Evolutionary conservation across 2,797 vertebrate species (phyloP).

Genomic region (Sebastiscus tertius): DNA sequence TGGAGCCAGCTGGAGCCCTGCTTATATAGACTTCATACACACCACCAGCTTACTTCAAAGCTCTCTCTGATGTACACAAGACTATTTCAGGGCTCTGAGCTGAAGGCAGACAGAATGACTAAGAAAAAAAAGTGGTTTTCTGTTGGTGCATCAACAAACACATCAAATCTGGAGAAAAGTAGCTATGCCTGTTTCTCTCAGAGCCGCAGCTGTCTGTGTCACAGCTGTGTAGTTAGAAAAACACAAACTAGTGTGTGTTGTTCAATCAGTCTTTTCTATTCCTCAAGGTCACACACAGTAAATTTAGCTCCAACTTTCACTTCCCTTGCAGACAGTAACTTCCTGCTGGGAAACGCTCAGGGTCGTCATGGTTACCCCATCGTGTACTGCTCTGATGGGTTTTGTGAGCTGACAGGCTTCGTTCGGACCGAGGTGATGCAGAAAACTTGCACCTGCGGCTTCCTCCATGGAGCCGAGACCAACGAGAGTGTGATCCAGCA

Average conservation of each 20-base stretch:
- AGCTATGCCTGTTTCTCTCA: not conserved
- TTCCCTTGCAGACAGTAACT: constrained; percentile 91
- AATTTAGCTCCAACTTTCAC: not conserved
- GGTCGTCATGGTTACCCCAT: constrained; percentile 90
- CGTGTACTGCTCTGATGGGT: constrained; percentile 96
- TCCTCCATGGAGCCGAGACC: constrained; percentile 92
- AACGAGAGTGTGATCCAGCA: constrained; percentile 85
- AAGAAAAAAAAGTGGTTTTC: not conserved
- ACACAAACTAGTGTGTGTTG: not conserved
- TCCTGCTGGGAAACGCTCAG: constrained; percentile 94
- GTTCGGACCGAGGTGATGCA: constrained; percentile 95
- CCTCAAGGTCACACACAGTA: not conserved
- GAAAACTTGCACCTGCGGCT: constrained; percentile 92
- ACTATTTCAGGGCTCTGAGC: constrained; percentile 7
- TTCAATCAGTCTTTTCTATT: not conserved
- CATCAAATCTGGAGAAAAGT: not conserved
- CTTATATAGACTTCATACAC: constrained; percentile 23
- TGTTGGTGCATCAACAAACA: not conserved
- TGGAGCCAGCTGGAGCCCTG: constrained; percentile 12
- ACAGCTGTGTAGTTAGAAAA: not conserved
- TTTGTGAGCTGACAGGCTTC: constrained; percentile 94
- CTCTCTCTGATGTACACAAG: constrained; percentile 18
- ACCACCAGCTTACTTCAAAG: constrained; percentile 49
- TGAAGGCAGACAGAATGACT: constrained; percentile 18
- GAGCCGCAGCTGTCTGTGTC: not conserved